These are phyloP conservation scores for Standfussiana lucernea DNA, from an alignment of 2,888 invertebrate genomes.

Conservation along the genomic window DNA sequence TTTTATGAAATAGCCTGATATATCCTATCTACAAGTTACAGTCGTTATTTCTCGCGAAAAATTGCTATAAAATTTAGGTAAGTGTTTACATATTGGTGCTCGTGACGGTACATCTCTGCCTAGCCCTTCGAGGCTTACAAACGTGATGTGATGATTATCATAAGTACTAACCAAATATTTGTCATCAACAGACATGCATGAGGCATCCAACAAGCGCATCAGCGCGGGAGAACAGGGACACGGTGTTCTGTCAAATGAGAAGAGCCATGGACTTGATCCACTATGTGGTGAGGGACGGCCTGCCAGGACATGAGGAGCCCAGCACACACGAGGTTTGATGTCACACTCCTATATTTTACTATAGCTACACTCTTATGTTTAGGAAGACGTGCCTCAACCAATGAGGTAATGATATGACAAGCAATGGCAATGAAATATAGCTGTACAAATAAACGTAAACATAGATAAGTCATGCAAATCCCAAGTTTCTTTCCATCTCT, in stretches of 20 bases:
- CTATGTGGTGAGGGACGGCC: conserved; percentile 99
- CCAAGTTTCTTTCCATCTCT: background rate
- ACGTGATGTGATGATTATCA: background rate
- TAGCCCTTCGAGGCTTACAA: background rate
- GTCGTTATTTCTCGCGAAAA: too few species aligned
- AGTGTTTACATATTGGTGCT: too few species aligned
- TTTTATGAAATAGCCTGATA: too few species aligned
- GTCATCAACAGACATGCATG: conserved; percentile 93
- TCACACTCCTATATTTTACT: conserved; percentile 25
- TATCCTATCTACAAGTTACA: too few species aligned
- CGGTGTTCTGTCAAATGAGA: conserved; percentile 99
- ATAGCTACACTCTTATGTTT: background rate
- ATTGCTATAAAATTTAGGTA: too few species aligned
- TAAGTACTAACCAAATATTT: background rate
- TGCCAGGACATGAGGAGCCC: conserved; percentile 91
- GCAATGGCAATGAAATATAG: background rate
- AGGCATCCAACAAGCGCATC: conserved; percentile 98
- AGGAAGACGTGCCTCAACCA: background rate
- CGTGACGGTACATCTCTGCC: background rate
- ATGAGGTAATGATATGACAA: background rate
- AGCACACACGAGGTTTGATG: conserved; percentile 85
- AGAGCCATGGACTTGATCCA: conserved; percentile 99
- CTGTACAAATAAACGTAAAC: background rate
- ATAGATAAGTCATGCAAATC: conserved; percentile 5
- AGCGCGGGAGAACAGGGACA: conserved; percentile 98